Conservation (phyloP, 2,888 invertebrate genomes). For the Drosophila paramelanica region DNA sequence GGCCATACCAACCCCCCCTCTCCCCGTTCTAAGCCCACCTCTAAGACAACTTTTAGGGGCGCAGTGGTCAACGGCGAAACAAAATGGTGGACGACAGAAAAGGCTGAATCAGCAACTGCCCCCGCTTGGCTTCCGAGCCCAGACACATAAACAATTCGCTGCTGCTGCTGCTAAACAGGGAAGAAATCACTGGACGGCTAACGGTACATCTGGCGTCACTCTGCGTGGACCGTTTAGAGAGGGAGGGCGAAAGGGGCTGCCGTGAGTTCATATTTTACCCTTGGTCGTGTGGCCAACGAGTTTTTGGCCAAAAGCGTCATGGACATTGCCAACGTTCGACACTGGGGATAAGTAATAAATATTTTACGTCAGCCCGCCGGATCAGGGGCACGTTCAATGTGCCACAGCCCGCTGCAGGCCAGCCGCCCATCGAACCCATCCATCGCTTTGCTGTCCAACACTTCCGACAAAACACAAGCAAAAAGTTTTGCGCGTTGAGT, state of each 20-base stretch:
- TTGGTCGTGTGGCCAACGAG: conserved; percentile 27
- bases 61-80: conserved; percentile 55
- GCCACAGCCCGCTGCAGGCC: background rate
- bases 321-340: conserved; percentile 34
- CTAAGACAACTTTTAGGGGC: background rate
- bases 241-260: conserved; percentile 1
- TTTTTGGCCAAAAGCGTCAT: conserved; percentile 31
- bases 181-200: conserved; percentile 49
- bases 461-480: conserved; percentile 40
- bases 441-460: conserved; percentile 8
- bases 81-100: conserved; percentile 55
- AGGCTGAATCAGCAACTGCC: conserved; percentile 49
- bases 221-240: background rate
- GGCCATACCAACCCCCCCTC: background rate
- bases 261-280: conserved; percentile 70
- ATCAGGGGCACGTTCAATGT: conserved; percentile 50
- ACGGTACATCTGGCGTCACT: background rate
- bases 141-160: conserved; percentile 71
- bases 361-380: conserved; percentile 65
- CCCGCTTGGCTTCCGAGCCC: conserved; percentile 27
- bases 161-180: conserved; percentile 34
- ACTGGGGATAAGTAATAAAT: conserved; percentile 74
- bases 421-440: no score
- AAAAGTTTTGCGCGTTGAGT: conserved; percentile 52
- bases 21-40: no score